phyloP scores from a whole-genome alignment of 1,140 invertebrate species.

The Drosophila biarmipes region DNA sequence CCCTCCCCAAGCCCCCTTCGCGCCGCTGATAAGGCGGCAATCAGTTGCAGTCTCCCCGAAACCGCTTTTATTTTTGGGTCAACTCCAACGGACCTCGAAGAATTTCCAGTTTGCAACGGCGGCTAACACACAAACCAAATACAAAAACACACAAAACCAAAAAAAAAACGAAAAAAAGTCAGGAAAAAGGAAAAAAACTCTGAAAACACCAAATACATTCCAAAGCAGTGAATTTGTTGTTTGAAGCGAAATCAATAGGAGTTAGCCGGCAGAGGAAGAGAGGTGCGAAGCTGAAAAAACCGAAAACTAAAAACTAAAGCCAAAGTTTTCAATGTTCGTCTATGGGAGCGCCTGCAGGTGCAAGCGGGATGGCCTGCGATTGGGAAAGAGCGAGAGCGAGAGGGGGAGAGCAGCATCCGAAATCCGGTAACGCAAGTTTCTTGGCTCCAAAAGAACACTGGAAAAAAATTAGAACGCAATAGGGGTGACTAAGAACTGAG shows the following conservation, averaged over 20 bases:
- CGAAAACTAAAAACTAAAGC: constrained; percentile 30
- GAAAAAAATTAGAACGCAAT: background rate
- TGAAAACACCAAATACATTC: constrained; percentile 44
- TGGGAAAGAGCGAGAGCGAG: background rate
- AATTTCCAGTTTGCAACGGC: constrained; percentile 72
- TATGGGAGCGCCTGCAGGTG: constrained; percentile 17
- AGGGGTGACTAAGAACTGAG: background rate
- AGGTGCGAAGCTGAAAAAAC: constrained; percentile 25
- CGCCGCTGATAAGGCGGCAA: constrained; percentile 17
- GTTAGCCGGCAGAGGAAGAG: constrained; percentile 18
- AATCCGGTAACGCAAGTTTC: constrained; percentile 81
- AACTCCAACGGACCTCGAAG: constrained; percentile 53
- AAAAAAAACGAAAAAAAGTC: background rate
- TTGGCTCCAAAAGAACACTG: constrained; percentile 47
- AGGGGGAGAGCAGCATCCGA: constrained; percentile 61
- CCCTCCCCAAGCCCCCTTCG: background rate
- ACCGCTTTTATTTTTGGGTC: constrained; percentile 71
- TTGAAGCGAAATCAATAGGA: constrained; percentile 69
- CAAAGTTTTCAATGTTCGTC: constrained; percentile 45
- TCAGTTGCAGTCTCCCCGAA: constrained; percentile 29
- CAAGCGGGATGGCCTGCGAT: background rate
- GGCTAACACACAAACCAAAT: constrained; percentile 15
- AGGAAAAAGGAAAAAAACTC: constrained; percentile 1
- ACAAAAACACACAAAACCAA: background rate
- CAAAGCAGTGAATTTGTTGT: constrained; percentile 62